Conservation (phyloP, 2,113 vertebrate genomes). For the Brienomyrus brachyistius region DNA sequence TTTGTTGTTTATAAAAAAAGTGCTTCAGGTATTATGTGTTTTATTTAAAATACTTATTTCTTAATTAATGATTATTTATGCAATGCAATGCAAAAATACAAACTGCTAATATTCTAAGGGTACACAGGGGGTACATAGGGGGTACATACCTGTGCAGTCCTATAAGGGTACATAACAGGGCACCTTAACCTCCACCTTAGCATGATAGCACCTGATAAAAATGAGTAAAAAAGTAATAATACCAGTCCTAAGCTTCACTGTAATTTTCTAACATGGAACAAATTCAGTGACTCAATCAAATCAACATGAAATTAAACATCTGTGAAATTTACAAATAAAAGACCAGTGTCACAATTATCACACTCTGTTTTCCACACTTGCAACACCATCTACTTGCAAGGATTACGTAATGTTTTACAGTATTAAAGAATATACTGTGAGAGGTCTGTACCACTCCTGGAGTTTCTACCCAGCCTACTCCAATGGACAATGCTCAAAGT, state of each 20-base stretch:
- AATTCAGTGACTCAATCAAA: not conserved
- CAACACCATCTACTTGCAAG: not conserved
- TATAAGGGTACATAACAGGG: not conserved
- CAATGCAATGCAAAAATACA: not conserved
- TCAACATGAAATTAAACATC: not conserved
- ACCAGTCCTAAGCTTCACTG: not conserved
- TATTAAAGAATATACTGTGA: not conserved
- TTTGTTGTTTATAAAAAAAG: not conserved
- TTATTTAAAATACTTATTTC: not conserved
- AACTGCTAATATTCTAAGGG: not conserved
- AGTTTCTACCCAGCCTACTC: not conserved
- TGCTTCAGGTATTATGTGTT: not conserved
- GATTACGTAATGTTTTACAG: not conserved
- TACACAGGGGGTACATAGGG: not conserved
- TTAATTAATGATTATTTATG: not conserved
- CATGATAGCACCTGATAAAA: not conserved
- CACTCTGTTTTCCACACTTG: not conserved
- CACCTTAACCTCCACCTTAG: not conserved
- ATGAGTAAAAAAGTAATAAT: not conserved
- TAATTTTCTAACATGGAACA: not conserved
- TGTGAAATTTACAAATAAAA: not conserved
- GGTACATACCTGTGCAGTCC: too few relatives aligned
- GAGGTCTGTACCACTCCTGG: not conserved
- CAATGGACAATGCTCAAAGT: not conserved
- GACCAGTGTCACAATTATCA: not conserved